Percentiles rank a stretch among this genome's conserved stretches.
Conservation (phyloP, 2,797 vertebrate genomes). For the Eulemur mongoz region DNA sequence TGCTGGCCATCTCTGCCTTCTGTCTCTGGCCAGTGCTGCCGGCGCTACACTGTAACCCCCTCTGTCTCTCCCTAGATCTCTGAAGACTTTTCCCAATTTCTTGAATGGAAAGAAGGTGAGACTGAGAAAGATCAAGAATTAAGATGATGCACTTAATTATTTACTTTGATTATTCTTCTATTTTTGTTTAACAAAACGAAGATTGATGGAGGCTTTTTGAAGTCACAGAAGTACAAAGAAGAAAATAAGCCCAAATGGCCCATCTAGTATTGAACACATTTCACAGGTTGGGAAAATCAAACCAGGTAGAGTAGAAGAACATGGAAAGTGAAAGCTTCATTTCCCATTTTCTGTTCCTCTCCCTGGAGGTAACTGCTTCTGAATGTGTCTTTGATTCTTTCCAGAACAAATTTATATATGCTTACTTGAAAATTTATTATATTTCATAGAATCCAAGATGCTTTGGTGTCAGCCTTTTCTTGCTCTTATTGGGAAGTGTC, state of each 20-base stretch:
- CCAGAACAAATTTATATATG: neutral
- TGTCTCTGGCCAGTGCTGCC: neutral
- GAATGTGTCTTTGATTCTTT: conserved; percentile 21
- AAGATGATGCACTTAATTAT: neutral
- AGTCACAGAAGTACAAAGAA: neutral
- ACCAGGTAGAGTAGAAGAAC: neutral
- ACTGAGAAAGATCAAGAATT: neutral
- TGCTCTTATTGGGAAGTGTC: neutral
- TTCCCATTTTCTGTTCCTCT: neutral
- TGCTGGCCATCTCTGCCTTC: neutral
- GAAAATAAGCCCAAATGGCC: neutral
- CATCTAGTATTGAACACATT: neutral
- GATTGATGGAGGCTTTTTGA: neutral
- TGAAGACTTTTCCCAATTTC: neutral
- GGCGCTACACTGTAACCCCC: accelerated
- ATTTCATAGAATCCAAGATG: neutral
- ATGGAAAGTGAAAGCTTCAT: neutral
- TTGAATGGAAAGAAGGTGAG: neutral
- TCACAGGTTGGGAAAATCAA: conserved; percentile 23
- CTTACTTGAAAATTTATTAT: neutral
- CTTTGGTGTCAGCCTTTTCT: neutral
- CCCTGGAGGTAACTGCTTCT: neutral
- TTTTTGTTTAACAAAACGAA: neutral
- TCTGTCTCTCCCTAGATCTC: neutral
- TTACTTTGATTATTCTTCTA: conserved; percentile 3